Evolutionary conservation across 1,140 invertebrate species (phyloP).

Genomic region (Cotesia typhae): DNA sequence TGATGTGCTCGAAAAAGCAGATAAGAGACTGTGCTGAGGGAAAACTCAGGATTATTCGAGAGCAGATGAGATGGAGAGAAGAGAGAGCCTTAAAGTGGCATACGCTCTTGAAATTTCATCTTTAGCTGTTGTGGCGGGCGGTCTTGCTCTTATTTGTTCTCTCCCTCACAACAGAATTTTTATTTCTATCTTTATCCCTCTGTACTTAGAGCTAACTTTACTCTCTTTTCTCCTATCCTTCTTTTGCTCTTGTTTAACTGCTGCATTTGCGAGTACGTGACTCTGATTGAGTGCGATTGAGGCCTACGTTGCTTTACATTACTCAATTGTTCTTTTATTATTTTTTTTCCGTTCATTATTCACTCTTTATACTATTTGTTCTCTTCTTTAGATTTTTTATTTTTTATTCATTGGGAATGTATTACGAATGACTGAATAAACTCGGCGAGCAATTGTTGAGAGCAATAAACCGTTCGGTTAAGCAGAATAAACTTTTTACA

Average conservation of each 20-base stretch:
- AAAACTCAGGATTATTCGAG: neutral
- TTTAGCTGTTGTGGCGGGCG: neutral
- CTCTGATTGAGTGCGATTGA: conserved; percentile 24
- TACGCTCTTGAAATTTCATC: conserved; percentile 12
- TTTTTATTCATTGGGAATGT: conserved; percentile 22
- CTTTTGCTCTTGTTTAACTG: neutral
- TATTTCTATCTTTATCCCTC: too few relatives aligned
- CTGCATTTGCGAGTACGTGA: conserved; percentile 19
- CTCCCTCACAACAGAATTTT: neutral
- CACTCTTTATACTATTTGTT: too few relatives aligned
- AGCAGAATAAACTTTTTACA: conserved; percentile 5
- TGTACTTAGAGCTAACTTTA: neutral
- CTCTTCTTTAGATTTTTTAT: too few relatives aligned
- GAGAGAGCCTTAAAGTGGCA: neutral
- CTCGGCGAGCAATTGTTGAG: conserved; percentile 4
- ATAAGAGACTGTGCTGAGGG: too few relatives aligned
- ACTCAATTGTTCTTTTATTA: conserved; percentile 7
- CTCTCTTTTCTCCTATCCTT: neutral
- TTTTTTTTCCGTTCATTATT: neutral
- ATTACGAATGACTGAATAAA: conserved; percentile 23
- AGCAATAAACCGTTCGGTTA: conserved; percentile 18
- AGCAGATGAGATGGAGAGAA: neutral
- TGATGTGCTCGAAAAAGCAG: too few relatives aligned
- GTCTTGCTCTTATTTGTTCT: neutral
- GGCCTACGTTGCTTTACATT: neutral